These are phyloP conservation scores for Grantiella picta DNA, from an alignment of 2,113 vertebrate genomes.

Conservation along the genomic window DNA sequence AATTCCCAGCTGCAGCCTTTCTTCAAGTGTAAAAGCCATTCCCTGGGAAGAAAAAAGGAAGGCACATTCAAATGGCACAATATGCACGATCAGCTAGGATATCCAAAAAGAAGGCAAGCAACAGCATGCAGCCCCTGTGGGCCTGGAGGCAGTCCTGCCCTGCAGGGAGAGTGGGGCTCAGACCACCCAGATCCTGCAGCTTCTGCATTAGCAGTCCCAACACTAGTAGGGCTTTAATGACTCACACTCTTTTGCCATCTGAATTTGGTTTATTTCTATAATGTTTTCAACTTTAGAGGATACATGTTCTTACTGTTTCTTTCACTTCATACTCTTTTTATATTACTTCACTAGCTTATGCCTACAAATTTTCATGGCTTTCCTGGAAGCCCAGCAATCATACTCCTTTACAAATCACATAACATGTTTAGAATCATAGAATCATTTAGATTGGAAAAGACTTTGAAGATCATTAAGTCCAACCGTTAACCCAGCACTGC, in stretches of 20 bases:
- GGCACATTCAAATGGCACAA: neutral
- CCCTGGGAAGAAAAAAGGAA: slow-evolving; percentile 76
- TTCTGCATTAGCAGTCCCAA: neutral
- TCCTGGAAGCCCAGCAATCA: neutral
- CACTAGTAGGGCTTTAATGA: neutral
- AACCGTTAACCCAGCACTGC: neutral
- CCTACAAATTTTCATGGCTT: neutral
- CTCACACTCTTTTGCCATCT: neutral
- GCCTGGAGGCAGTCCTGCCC: neutral
- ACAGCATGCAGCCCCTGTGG: neutral
- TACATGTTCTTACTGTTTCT: neutral
- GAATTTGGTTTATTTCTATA: neutral
- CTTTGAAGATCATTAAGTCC: neutral
- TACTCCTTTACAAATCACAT: neutral
- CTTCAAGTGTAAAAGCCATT: slow-evolving; percentile 95
- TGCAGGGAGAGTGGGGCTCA: accelerated
- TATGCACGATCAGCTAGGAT: neutral
- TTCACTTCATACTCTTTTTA: neutral
- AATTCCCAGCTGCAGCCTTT: slow-evolving; percentile 93
- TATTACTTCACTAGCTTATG: neutral
- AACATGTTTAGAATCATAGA: neutral
- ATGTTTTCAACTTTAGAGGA: neutral
- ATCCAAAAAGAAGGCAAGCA: neutral
- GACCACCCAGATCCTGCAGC: neutral
- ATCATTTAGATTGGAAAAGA: neutral